Evolutionary conservation across 2,888 invertebrate species (phyloP).

Genomic region (Hanleya hanleyi): DNA sequence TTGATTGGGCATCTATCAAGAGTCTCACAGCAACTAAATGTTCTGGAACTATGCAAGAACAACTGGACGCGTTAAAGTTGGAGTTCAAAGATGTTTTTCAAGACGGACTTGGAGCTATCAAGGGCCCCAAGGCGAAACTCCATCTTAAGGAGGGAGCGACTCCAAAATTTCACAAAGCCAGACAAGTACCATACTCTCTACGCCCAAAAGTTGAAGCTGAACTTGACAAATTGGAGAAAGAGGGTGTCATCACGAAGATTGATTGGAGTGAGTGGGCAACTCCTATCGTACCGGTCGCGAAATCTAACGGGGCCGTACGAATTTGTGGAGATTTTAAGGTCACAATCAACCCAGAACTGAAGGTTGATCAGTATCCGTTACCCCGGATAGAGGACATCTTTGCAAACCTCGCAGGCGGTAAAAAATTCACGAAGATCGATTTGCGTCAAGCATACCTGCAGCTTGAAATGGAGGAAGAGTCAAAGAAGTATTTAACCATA

Average conservation of each 20-base stretch:
- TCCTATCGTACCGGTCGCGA: slow-evolving; percentile 49
- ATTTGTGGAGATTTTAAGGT: slow-evolving; percentile 38
- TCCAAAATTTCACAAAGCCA: slow-evolving; percentile 1
- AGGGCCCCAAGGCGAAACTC: not conserved
- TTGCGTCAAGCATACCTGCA: slow-evolving; percentile 39
- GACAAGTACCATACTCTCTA: slow-evolving; percentile 15
- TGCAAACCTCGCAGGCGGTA: not conserved
- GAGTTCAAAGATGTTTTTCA: not conserved
- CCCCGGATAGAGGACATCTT: slow-evolving; percentile 25
- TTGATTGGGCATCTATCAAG: slow-evolving; percentile 16
- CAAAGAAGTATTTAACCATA: slow-evolving; percentile 26
- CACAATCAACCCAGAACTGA: slow-evolving; percentile 22
- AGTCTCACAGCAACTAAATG: too few species aligned
- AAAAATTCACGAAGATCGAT: slow-evolving; percentile 44
- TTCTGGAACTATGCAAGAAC: too few species aligned
- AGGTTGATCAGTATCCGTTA: slow-evolving; percentile 31
- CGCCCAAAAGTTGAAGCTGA: slow-evolving; percentile 22
- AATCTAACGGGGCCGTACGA: slow-evolving; percentile 34
- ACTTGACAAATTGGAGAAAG: slow-evolving; percentile 18
- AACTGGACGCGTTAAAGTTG: too few species aligned
- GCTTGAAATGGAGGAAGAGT: slow-evolving; percentile 30
- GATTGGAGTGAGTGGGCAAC: slow-evolving; percentile 45
- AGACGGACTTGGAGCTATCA: not conserved
- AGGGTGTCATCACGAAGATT: slow-evolving; percentile 30
- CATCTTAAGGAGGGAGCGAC: too few species aligned